Evolutionary conservation across 1,140 invertebrate genomes (phyloP).

Genomic region (Monochamus saltuarius): DNA sequence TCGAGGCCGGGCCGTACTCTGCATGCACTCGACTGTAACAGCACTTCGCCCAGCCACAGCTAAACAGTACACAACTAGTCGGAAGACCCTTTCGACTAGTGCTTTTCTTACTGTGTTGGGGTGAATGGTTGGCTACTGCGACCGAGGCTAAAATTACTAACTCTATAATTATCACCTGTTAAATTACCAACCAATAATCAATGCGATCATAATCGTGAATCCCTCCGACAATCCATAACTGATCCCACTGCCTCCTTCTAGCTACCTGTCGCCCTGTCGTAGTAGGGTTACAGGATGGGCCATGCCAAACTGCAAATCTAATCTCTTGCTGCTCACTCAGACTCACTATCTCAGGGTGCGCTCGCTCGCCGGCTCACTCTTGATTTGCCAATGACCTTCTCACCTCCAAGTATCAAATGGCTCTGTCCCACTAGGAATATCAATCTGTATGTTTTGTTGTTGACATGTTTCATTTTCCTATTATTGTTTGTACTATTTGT

Average conservation of each 20-base stretch:
- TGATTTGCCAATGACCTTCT: constrained; percentile 47
- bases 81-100: constrained; percentile 18
- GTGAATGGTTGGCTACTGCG: constrained; percentile 44
- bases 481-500: constrained; percentile 46
- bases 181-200: constrained; percentile 1
- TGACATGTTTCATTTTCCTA: constrained; percentile 47
- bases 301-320: constrained; percentile 22
- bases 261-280: constrained; percentile 5
- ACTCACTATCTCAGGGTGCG: constrained; percentile 39
- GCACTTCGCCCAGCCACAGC: constrained; percentile 48
- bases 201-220: not conserved
- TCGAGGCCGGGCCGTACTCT: constrained; percentile 29
- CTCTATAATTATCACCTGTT: not conserved
- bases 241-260: not conserved
- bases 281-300: constrained; percentile 24
- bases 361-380: constrained; percentile 39
- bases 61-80: constrained; percentile 43
- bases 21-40: constrained; percentile 45
- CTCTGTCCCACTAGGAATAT: constrained; percentile 53
- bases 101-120: constrained; percentile 40
- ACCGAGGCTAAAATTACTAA: constrained; percentile 37
- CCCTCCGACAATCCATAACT: not conserved
- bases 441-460: constrained; percentile 45
- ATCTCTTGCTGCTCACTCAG: constrained; percentile 40
- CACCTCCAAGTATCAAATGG: constrained; percentile 58